These are phyloP conservation scores for Vombatus ursinus DNA, from an alignment of 2,113 vertebrate genomes.

Conservation along the genomic window DNA sequence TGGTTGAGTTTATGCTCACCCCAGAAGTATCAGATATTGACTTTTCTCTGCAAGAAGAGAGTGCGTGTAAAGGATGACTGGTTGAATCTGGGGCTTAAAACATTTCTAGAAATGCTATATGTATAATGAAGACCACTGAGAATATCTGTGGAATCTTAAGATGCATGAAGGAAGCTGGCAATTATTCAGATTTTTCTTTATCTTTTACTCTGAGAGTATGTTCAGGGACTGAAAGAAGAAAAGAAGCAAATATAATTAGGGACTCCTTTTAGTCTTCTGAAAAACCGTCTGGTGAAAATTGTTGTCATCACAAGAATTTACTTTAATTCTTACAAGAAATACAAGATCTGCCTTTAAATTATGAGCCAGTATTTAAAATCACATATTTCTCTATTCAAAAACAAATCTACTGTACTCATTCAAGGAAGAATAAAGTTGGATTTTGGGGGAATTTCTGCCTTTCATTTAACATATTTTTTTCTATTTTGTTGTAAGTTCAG, in stretches of 20 bases:
- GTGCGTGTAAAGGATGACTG: constrained; percentile 43
- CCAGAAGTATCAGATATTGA: constrained; percentile 46
- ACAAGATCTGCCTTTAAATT: neutral
- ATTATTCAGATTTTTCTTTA: constrained; percentile 8
- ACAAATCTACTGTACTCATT: neutral
- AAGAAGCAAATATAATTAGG: neutral
- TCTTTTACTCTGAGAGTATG: constrained; percentile 3
- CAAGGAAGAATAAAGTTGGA: constrained; percentile 9
- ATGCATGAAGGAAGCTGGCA: neutral
- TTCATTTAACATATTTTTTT: neutral
- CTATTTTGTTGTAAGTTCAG: neutral
- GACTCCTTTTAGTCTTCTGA: constrained; percentile 38
- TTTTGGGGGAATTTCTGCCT: neutral
- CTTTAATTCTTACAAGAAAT: neutral
- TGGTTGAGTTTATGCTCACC: constrained; percentile 30
- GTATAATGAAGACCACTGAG: constrained; percentile 31
- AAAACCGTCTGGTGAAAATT: constrained; percentile 20
- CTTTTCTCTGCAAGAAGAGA: neutral
- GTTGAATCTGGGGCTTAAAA: constrained; percentile 25
- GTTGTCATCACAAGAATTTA: neutral
- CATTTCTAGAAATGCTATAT: constrained; percentile 43
- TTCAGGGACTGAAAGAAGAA: neutral
- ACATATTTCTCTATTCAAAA: neutral
- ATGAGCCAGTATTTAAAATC: neutral
- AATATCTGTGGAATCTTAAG: neutral